These are phyloP conservation scores for Sphyrna mokarran DNA, from an alignment of 2,113 vertebrate species.

Conservation along the genomic window DNA sequence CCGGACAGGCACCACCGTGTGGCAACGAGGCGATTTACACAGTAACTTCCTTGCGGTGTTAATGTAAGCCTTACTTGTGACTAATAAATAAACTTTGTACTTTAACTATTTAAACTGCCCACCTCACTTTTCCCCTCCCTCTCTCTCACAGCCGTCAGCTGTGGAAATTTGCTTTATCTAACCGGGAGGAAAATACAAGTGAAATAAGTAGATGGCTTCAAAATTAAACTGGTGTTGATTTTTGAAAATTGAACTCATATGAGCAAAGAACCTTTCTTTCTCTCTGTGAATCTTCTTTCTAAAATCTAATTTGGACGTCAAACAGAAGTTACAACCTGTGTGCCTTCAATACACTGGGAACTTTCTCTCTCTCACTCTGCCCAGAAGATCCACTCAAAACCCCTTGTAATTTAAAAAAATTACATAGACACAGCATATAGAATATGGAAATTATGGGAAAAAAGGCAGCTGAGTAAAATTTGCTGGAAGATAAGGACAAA, in stretches of 20 bases:
- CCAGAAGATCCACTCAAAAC: not conserved
- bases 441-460: not conserved
- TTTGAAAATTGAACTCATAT: not conserved
- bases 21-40: too few relatives aligned
- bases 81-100: too few relatives aligned
- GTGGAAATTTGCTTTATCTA: not conserved
- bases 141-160: not conserved
- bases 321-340: not conserved
- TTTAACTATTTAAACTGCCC: not conserved
- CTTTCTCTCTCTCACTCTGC: not conserved
- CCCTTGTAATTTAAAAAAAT: not conserved
- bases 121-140: too few relatives aligned
- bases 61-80: too few relatives aligned
- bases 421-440: not conserved
- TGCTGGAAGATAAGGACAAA: too few relatives aligned
- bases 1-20: too few relatives aligned
- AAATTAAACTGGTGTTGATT: not conserved
- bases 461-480: not conserved
- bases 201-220: not conserved
- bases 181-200: not conserved
- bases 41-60: too few relatives aligned
- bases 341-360: not conserved
- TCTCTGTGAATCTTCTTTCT: not conserved
- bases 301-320: not conserved
- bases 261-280: not conserved